Base-by-base conservation (phyloP, 2,113 vertebrate genomes). In the Paramisgurnus dabryanus region DNA sequence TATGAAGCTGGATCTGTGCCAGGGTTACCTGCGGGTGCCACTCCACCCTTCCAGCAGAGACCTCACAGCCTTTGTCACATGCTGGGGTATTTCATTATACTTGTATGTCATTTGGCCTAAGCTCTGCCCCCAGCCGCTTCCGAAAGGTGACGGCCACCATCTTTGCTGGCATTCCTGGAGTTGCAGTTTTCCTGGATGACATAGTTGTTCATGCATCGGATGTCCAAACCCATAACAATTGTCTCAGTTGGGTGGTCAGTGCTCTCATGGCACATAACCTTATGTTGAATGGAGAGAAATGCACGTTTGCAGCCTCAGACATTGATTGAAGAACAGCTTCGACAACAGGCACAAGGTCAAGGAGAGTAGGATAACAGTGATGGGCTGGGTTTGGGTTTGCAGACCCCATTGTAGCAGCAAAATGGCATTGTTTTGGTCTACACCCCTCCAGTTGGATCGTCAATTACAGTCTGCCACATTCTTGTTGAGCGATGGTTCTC, bases 281-380 rank as follows among this genome's bases (percentile, higher is more conserved):
- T 15, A 53, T 3, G 13, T 5, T 15, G 4, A 13, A 53, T 53
- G 50, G 50, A 53, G 50, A 53, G 50, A 53, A 53, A 15, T 53
- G 50, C 12, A 53, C 50, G 13, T 53, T 53, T 53, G 50, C 50
- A 53, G 4, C 12, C 61, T 22, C 79, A 67, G 50, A 60, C 85
- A 57, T 47, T 66, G 77, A 67, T 57, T 73, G 27, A 34, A 34
- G 27, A 34, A 34, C 27, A 34, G 27, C 27, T 34, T 34, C 27
- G 27, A 34, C 27, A 34, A 34, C 27, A 34, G 27, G 27, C 27
- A 34, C 27, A 34, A 34, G 27, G 27, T 34, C 27, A 34, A 34
- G 27, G 27, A 34, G 27, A 34, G 27, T 34, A 34, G 27, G 27
- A 34, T 34, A 34, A 34, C 27, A 3, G 27, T 34, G 27, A 34